Base-by-base conservation (phyloP, 2,797 vertebrate species). In the Euphonia xanthogaster region DNA sequence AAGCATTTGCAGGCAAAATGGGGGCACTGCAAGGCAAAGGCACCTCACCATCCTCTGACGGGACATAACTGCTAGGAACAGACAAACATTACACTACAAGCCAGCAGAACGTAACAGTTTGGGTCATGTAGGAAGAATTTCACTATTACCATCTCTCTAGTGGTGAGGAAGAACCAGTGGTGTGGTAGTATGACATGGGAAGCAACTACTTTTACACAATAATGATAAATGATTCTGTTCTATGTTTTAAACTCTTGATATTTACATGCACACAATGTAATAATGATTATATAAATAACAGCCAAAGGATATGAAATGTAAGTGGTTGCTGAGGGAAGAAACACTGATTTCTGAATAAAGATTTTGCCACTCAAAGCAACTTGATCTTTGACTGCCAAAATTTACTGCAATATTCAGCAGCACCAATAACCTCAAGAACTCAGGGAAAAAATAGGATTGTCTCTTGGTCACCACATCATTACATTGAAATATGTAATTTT, bases 401-500 rank as follows among this genome's bases (percentile, higher is more conserved):
- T 35, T 67, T 45, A 84, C 22, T 24, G 19, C 40, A 65, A 40
- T 47, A 68, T 37, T 44, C 42, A 70, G 6, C 30, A 78, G 33
- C 73, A 78, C 18, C 16, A 89, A 45, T 1, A 77, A 35, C 6
- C n/a, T 57, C 30, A 58, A 72, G 30, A 86, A 65, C 14, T 31
- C 13, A 1, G 6, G 5, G 6, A 1, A n/a, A 63, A 84, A 55
- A 28, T 0, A 40, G 7, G 10, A 50, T 6, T 57, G 15, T 16
- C 14, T 33, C 19, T 37, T 89, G 57, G 21, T 68, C 18, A 11
- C 12, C 4, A 6, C 5, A 50, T 14, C 25, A 88, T 23, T 45
- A 37, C 14, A 51, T 58, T 44, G 73, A 53, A 83, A 82, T 8
- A 61, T 6, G 3, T 5, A 7, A 45, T 61, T 84, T 74, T 33